Conservation (phyloP, 2,113 vertebrate genomes). For the Pristiophorus japonicus region DNA sequence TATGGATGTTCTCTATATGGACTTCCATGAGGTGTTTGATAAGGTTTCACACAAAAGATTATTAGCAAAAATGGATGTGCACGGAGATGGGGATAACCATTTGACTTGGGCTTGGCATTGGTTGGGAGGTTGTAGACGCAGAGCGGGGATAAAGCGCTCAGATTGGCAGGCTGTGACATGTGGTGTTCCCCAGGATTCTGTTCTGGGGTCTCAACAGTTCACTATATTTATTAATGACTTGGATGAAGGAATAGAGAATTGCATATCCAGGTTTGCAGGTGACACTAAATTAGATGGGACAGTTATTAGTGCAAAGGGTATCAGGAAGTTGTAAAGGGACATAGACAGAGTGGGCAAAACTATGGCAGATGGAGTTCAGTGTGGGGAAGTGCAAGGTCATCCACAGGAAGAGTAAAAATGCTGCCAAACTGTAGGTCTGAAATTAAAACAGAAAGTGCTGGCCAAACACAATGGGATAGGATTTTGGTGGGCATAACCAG, state of each 20-base stretch:
- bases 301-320: not conserved
- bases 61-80: not conserved
- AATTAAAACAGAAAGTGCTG: too few species aligned
- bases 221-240: not conserved
- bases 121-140: not conserved
- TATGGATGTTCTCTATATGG: not conserved
- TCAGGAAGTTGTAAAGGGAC: too few species aligned
- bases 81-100: not conserved
- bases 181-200: not conserved
- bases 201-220: not conserved
- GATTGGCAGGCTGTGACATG: not conserved
- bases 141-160: not conserved
- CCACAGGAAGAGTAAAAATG: not conserved
- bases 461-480: not conserved
- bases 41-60: not conserved
- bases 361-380: too few species aligned
- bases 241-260: not conserved
- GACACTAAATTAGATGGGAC: not conserved
- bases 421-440: not conserved
- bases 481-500: not conserved
- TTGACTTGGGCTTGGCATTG: not conserved
- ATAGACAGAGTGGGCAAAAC: not conserved
- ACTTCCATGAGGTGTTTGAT: not conserved
- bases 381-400: not conserved
- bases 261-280: not conserved